These are phyloP conservation scores for Chrysogorgia sp. DNA, from an alignment of 92 coral and sea anemone genomes.

Conservation along the genomic window DNA sequence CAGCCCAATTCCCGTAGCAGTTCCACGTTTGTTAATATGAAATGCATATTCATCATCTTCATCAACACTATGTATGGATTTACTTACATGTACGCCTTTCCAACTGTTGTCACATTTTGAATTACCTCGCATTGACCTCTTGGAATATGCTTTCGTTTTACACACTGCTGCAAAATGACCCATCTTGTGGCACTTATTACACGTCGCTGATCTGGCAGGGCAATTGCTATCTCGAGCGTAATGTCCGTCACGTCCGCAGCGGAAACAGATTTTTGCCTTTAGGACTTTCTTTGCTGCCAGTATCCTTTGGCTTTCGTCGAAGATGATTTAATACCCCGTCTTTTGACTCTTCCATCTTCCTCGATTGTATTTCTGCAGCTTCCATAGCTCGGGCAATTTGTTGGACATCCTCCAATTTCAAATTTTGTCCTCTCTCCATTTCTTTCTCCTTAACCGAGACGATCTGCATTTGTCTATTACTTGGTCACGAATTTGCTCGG, in stretches of 20 bases:
- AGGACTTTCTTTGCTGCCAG: not conserved
- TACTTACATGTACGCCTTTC: constrained; percentile 30
- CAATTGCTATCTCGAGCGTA: constrained; percentile 40
- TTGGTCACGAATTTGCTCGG: constrained; percentile 61
- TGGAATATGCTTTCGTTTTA: constrained; percentile 32
- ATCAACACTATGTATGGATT: constrained; percentile 24
- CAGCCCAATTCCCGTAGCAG: not conserved
- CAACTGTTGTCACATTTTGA: not conserved
- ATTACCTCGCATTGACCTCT: constrained; percentile 8
- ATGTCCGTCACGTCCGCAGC: constrained; percentile 47
- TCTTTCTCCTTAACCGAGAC: constrained; percentile 31
- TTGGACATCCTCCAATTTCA: constrained; percentile 32
- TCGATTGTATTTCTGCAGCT: constrained; percentile 46
- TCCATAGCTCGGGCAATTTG: constrained; percentile 54
- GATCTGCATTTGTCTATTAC: constrained; percentile 55
- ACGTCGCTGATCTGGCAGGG: constrained; percentile 43
- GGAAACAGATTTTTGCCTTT: constrained; percentile 37
- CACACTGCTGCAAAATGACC: constrained; percentile 52
- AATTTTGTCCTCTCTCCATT: constrained; percentile 41
- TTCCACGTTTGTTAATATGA: not conserved
- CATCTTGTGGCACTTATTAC: constrained; percentile 28
- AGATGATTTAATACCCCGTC: not conserved
- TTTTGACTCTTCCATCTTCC: constrained; percentile 35
- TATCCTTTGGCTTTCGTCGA: not conserved
- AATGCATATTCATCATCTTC: constrained; percentile 35